Base-by-base conservation (phyloP, 2,888 invertebrate species). In the Lymantria monacha region DNA sequence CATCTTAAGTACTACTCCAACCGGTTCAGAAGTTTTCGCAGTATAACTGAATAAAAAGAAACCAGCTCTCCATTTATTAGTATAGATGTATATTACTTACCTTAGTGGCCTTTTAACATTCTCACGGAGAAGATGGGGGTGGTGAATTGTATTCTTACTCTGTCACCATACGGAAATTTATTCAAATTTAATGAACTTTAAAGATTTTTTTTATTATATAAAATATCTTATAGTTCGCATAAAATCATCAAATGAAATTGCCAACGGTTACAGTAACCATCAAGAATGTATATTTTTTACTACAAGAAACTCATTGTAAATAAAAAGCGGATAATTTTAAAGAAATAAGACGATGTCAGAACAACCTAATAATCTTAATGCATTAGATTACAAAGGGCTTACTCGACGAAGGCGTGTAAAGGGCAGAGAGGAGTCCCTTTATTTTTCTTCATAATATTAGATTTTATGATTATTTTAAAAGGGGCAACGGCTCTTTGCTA, bases 361-460 rank as follows among this genome's bases (percentile, higher is more conserved):
- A 73, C 78, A 84, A 81, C 79, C 79, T 81, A 84, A 86, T 87
- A 83, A 85, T 80, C 75, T 82, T 85, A 84, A 87, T 86, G 83
- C 85, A 84, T 82, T 82, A 83, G 76, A 84, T 85, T 84, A 85
- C 81, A 84, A 84, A 84, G 77, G 75, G 73, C 75, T 75, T 73
- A 67, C 66, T 65, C 64, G 54, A 48, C 50, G 64, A 68, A 66
- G 72, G 74, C 70, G 70, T 70, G 68, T 65, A 63, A 64, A 70
- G 68, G 66, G 66, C 63, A 68, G 66, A 63, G 68, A 69, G 70
- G 66, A 63, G 58, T 74, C 72, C 73, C 74, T 76, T 80, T 83
- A 83, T 83, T 83, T 80, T 79, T 76, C 70, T 72, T 73, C 70
- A 74, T 76, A 79, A 80, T 82, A 82, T 83, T 79, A 79, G 76